Evolutionary conservation across 2,113 vertebrate genomes (phyloP), one percentile per base, ranked within the genome.

Genomic region (Lipotes vexillifer): DNA sequence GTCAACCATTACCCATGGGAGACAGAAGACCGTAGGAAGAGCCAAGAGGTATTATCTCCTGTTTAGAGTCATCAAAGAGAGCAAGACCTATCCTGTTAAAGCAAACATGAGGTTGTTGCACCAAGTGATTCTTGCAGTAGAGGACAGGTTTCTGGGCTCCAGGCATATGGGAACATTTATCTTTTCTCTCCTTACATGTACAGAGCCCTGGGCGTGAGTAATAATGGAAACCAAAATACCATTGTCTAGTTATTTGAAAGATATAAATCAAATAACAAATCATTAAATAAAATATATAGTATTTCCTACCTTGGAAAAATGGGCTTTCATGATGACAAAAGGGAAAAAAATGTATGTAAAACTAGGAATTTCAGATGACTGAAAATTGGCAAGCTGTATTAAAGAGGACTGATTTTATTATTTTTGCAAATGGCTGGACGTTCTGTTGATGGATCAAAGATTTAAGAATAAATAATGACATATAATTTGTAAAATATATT

Each of bases 231-330:
- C 41, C 27, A 44, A 59, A 6, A 71, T 90, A 55, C 66, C 89
- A 90, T 66, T 80, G 41, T 65, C 57, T 94, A 85, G 68, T 85
- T 90, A 90, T 85, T 90, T 80, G 44, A 78, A 91, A 93, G 75
- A 38, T 90, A 81, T 36, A 93, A 85, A 94, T 96, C 69, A 94
- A 95, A 94, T 84, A 84, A 69, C 33, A 93, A 68, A 80, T 74
- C 55, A 94, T 83, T 80, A 74, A 90, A 69, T 69, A 88, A 92
- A 65, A 61, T 84, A 88, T 36, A 71, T 38, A 81, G 29, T 90
- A 52, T 72, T 95, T 90, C 41, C 38, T 93, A n/a, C 25, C 57
- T 63, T n/a, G 29, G 46, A 92, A 95, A 90, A 89, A 52, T 63
- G n/a, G 66, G 44, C 66, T 23, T 97, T 90, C 15, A 8, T 61